phyloP scores from a whole-genome alignment of 2,113 vertebrate species.

The Apteryx owenii region DNA sequence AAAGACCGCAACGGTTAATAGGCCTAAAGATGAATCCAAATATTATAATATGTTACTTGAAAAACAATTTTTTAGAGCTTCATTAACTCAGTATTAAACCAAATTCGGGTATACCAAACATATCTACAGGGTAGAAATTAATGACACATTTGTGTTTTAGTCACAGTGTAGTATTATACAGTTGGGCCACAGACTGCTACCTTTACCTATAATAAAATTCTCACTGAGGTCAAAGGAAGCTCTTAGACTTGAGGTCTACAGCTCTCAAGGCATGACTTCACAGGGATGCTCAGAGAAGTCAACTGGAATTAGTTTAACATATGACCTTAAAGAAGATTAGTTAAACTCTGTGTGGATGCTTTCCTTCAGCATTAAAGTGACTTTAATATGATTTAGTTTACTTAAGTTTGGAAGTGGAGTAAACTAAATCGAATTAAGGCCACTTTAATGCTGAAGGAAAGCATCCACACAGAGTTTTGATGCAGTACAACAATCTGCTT shows the following conservation, averaged over 20 bases:
- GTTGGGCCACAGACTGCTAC: background rate
- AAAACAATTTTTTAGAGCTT: conserved; percentile 25
- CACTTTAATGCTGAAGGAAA: background rate
- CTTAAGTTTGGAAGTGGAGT: conserved; percentile 15
- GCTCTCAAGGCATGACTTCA: background rate
- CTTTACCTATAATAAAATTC: background rate
- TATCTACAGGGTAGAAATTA: conserved; percentile 10
- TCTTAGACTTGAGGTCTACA: background rate
- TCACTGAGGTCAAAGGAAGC: background rate
- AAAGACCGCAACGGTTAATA: background rate
- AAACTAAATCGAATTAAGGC: conserved; percentile 3
- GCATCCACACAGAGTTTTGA: background rate
- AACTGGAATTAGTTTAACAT: background rate
- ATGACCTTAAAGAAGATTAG: background rate
- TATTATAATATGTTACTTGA: background rate
- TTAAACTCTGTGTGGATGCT: background rate
- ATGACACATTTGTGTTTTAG: conserved; percentile 29
- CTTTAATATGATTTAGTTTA: conserved; percentile 29
- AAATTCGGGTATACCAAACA: background rate
- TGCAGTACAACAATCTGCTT: background rate
- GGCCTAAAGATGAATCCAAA: background rate
- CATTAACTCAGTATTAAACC: conserved; percentile 9
- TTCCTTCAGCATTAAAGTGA: conserved; percentile 3
- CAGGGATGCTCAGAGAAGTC: background rate
- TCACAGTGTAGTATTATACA: background rate